Conservation (phyloP, 1,140 invertebrate species). For the Anoplophora glabripennis region DNA sequence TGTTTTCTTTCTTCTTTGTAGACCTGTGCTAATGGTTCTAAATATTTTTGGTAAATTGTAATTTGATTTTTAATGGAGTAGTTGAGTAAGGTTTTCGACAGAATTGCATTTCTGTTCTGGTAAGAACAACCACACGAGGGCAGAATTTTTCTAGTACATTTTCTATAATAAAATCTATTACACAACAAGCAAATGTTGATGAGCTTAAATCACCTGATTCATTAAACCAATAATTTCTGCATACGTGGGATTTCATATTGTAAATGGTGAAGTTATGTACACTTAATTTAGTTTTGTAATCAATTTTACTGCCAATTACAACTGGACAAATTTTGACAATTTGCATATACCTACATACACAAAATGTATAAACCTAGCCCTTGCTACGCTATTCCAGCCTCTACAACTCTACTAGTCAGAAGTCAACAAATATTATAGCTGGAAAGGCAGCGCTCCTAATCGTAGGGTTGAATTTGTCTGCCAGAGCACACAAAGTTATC, state of each 20-base stretch:
- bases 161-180: conserved; percentile 8
- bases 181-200: conserved; percentile 42
- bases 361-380: conserved; percentile 26
- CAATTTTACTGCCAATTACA: conserved; percentile 45
- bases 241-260: conserved; percentile 41
- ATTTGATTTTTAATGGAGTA: conserved; percentile 35
- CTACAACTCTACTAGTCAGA: too few species aligned
- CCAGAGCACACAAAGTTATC: too few species aligned
- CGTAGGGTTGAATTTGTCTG: too few species aligned
- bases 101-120: conserved; percentile 44
- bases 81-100: conserved; percentile 43
- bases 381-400: conserved; percentile 16
- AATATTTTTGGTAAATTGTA: conserved; percentile 47
- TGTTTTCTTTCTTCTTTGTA: too few species aligned
- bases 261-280: conserved; percentile 51
- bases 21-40: too few species aligned
- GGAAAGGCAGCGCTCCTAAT: too few species aligned
- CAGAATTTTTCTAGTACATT: conserved; percentile 8
- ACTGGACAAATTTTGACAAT: conserved; percentile 45
- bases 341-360: conserved; percentile 46
- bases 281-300: conserved; percentile 49
- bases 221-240: conserved; percentile 24
- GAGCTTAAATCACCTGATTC: conserved; percentile 43
- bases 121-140: conserved; percentile 13
- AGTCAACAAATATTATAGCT: too few species aligned